These are phyloP conservation scores for Thomomys bottae DNA, from an alignment of 2,113 vertebrate species.

Conservation along the genomic window DNA sequence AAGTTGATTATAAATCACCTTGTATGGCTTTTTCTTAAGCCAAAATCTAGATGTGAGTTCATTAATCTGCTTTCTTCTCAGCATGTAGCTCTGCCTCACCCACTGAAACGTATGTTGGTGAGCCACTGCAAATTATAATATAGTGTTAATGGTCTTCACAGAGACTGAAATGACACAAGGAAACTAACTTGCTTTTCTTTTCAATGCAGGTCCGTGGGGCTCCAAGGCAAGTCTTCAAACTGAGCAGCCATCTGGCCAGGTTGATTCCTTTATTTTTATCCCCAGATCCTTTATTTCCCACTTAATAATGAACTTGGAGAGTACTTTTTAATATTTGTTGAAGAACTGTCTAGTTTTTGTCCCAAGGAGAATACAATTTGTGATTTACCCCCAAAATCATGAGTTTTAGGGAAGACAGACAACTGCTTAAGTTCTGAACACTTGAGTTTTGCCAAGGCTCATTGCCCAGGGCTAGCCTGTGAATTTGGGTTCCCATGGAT, in stretches of 20 bases:
- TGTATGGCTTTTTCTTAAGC: not conserved
- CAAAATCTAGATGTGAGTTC: not conserved
- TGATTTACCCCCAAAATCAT: not conserved
- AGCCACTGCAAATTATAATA: not conserved
- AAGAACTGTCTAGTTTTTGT: not conserved
- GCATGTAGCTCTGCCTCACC: not conserved
- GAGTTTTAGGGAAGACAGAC: not conserved
- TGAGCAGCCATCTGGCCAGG: constrained; percentile 33
- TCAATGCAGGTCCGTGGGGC: not conserved
- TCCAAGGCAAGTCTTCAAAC: not conserved
- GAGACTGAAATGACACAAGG: not conserved
- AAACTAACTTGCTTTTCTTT: constrained; percentile 35
- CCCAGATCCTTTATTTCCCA: not conserved
- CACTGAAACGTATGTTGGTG: not conserved
- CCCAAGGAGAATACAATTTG: not conserved
- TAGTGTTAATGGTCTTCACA: not conserved
- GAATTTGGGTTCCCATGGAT: not conserved
- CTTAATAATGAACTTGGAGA: constrained; percentile 36
- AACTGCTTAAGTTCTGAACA: not conserved
- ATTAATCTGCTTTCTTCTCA: not conserved
- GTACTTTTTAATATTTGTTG: not conserved
- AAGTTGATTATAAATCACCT: not conserved
- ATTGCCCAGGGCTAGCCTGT: fast-evolving
- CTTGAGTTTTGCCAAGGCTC: fast-evolving
- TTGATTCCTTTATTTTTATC: not conserved